Evolutionary conservation across 2,797 vertebrate genomes (phyloP).

Genomic region (Nothura maculosa): DNA sequence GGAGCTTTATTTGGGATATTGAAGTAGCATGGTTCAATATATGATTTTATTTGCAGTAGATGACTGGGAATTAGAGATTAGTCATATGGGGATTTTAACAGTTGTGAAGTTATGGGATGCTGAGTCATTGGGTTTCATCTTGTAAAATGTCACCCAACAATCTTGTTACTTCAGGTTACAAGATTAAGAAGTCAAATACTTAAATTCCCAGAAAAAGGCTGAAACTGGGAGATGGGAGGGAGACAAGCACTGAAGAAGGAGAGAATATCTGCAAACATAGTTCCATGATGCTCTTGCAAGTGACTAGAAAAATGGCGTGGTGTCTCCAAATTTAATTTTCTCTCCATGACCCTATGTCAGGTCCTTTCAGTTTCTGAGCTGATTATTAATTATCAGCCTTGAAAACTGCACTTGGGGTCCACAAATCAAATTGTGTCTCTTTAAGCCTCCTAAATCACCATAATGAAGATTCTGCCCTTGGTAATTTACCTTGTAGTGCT

Average conservation of each 20-base stretch:
- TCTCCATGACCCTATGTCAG: slow-evolving; percentile 62
- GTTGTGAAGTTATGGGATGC: slow-evolving; percentile 61
- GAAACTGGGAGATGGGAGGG: neutral
- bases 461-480: slow-evolving; percentile 47
- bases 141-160: slow-evolving; percentile 75
- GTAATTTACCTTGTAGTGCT: slow-evolving; percentile 23
- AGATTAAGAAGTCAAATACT: slow-evolving; percentile 57
- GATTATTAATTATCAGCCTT: slow-evolving; percentile 64
- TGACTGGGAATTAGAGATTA: slow-evolving; percentile 75
- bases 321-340: slow-evolving; percentile 65
- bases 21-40: slow-evolving; percentile 60
- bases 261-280: slow-evolving; percentile 9
- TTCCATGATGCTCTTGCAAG: neutral
- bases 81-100: slow-evolving; percentile 74
- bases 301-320: slow-evolving; percentile 48
- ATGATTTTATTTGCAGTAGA: slow-evolving; percentile 72
- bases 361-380: slow-evolving; percentile 56
- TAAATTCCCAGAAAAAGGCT: slow-evolving; percentile 26
- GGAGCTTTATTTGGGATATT: slow-evolving; percentile 63
- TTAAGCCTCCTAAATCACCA: slow-evolving; percentile 41
- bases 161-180: slow-evolving; percentile 71
- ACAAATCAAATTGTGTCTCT: slow-evolving; percentile 45
- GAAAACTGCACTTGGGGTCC: slow-evolving; percentile 48
- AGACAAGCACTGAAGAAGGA: slow-evolving; percentile 36
- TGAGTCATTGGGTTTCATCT: slow-evolving; percentile 71